phyloP scores from a whole-genome alignment of 2,113 vertebrate species.

The Collichthys lucidus region DNA sequence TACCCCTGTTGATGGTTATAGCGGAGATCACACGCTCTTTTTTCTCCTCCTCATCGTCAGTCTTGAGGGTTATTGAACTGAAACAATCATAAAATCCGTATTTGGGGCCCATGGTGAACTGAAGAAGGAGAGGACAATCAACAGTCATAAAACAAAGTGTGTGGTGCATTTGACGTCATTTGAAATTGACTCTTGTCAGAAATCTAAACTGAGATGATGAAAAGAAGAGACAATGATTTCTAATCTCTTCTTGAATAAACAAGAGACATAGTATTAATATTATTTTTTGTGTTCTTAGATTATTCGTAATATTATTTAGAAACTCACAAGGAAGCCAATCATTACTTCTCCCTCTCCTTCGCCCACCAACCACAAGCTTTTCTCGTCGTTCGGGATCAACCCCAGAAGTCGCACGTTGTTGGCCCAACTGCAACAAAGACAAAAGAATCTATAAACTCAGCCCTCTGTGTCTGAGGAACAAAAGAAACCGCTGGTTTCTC shows the following conservation, averaged over 20 bases:
- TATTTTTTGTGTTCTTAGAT: not conserved
- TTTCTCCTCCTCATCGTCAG: not conserved
- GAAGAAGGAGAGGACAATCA: not conserved
- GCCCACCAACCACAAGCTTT: conserved; percentile 77
- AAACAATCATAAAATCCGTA: accelerated
- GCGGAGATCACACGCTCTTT: conserved; percentile 58
- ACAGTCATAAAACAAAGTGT: not conserved
- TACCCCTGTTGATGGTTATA: conserved; percentile 61
- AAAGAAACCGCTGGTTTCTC: not conserved
- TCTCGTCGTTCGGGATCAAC: conserved; percentile 58
- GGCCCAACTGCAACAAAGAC: conserved; percentile 46
- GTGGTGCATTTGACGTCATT: not conserved
- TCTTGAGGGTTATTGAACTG: accelerated
- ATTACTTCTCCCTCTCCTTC: accelerated
- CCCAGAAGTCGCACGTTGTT: accelerated
- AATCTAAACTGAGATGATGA: not conserved
- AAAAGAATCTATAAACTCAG: not conserved
- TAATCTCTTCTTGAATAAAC: not conserved
- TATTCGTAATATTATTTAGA: not conserved
- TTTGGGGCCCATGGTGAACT: conserved; percentile 63
- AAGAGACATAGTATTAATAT: not conserved
- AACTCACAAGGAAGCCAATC: conserved; percentile 75
- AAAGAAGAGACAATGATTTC: not conserved
- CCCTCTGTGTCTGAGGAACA: not conserved
- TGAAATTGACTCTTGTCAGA: not conserved